Evolutionary conservation across 2,888 invertebrate species (phyloP), one percentile per base, ranked within the genome.

Genomic region (Entomobrya proxima): DNA sequence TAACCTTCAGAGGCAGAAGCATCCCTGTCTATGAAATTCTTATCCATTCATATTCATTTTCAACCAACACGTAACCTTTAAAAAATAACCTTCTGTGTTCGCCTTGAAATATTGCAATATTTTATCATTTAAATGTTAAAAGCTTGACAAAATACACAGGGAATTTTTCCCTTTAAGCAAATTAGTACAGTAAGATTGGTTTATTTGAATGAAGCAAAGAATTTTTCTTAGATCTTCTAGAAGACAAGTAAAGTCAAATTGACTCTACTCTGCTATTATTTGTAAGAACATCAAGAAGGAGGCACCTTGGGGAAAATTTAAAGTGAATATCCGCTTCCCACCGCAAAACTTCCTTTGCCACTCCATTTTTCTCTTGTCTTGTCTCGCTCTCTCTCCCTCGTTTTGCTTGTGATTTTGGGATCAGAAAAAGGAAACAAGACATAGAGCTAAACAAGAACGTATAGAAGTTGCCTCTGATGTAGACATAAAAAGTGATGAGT

Each of bases 301-400:
- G 27, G 47, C 74, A 81, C 81, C 81, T 81, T 58, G 30, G 81
- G 81, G 75, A 50, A 84, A 80, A 81, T 84, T 88, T 88, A 88
- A 88, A 88, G 86, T 88, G 88, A 85, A 88, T 88, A 87, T 88
- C 88, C 88, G 82, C 82, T 88, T 87, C 79, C 77, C 85, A 88
- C 88, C 87, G 87, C 88, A 88, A 88, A 88, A 86, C 78, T 85
- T 79, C 85, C 64, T 77, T 74, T 58, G 47, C 50, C 64, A 69
- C 52, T 64, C 74, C 32, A 52, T 69, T 30, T 69, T 64, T 79
- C 64, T 72, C 58, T 37, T n/a, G 21, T 27, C 47, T 47, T n/a
- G 9, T 27, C 27, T 27, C 55, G n/a, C 18, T 50, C 50, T 50
- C 15, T n/a, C n/a, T 32, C 5, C 11, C 75, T 75, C 69, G 37